These are phyloP conservation scores for Hirtodrosophila cameraria DNA, from an alignment of 2,888 invertebrate genomes.

Conservation along the genomic window DNA sequence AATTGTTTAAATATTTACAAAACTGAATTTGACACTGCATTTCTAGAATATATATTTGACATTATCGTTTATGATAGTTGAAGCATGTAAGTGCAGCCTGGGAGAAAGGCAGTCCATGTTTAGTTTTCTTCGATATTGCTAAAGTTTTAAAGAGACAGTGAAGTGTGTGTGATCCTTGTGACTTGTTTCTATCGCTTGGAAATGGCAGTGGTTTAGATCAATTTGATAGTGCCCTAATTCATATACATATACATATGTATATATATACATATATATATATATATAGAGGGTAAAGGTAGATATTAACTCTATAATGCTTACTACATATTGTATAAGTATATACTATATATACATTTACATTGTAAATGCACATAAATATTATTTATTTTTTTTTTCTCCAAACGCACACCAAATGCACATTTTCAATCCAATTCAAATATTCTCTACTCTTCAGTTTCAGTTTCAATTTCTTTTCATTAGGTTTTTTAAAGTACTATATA, in stretches of 20 bases:
- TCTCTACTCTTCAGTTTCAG: slow-evolving; percentile 58
- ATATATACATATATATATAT: slow-evolving; percentile 24
- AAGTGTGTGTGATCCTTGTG: slow-evolving; percentile 20
- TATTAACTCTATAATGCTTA: slow-evolving; percentile 32
- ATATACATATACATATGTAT: slow-evolving; percentile 27
- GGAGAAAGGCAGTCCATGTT: slow-evolving; percentile 18
- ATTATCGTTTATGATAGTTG: too few species aligned
- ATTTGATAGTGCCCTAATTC: slow-evolving; percentile 65
- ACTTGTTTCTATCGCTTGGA: slow-evolving; percentile 54
- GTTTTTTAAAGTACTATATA: slow-evolving; percentile 68
- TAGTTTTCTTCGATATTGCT: slow-evolving; percentile 9
- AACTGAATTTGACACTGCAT: slow-evolving; percentile 33
- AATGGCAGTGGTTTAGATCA: slow-evolving; percentile 75
- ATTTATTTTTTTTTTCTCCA: too few species aligned
- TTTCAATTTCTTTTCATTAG: slow-evolving; percentile 60
- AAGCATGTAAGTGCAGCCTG: slow-evolving; percentile 21
- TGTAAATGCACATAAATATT: slow-evolving; percentile 70
- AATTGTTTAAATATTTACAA: slow-evolving; percentile 60
- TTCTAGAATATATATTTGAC: slow-evolving; percentile 1
- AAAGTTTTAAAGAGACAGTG: not conserved
- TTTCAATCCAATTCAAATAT: slow-evolving; percentile 37
- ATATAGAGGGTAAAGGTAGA: slow-evolving; percentile 17
- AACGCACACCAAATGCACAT: slow-evolving; percentile 44
- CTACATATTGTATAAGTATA: slow-evolving; percentile 27
- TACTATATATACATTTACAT: slow-evolving; percentile 67